Conservation (phyloP, 2,797 vertebrate species). For the Sebastes umbrosus region DNA sequence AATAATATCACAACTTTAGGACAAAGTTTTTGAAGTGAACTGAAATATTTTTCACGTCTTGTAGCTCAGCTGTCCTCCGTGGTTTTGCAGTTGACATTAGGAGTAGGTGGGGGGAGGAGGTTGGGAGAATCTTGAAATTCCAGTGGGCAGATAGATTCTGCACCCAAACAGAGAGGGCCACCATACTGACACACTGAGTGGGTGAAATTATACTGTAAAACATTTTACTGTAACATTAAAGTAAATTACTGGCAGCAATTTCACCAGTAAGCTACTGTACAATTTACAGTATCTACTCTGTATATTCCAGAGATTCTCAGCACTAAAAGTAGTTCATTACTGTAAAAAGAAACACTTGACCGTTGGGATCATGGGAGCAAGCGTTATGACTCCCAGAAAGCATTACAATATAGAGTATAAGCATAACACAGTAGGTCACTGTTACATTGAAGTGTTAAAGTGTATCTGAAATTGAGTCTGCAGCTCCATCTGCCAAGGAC, state of each 20-base stretch:
- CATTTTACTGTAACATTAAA: no score
- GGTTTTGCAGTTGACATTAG: slow-evolving; percentile 22
- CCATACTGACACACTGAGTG: neutral
- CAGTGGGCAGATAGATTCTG: slow-evolving; percentile 45
- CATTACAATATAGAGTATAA: no score
- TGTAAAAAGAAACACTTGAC: neutral
- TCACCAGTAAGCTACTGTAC: neutral
- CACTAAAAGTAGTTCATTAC: neutral
- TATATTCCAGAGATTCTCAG: neutral
- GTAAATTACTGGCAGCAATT: neutral
- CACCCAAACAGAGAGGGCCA: slow-evolving; percentile 14
- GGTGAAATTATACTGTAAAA: neutral
- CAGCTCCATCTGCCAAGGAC: no score
- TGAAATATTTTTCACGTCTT: neutral
- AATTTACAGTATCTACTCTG: no score
- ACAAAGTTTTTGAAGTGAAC: neutral
- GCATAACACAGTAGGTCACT: no score
- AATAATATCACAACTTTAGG: neutral
- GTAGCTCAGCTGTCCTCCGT: neutral
- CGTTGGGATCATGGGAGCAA: no score
- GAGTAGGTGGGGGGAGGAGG: slow-evolving; percentile 33
- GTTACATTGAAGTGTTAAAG: no score
- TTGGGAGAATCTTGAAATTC: slow-evolving; percentile 50
- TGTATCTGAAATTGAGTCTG: no score
- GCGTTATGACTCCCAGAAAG: no score